phyloP scores from a whole-genome alignment of 2,888 invertebrate genomes.

The Lottia gigantea region DNA sequence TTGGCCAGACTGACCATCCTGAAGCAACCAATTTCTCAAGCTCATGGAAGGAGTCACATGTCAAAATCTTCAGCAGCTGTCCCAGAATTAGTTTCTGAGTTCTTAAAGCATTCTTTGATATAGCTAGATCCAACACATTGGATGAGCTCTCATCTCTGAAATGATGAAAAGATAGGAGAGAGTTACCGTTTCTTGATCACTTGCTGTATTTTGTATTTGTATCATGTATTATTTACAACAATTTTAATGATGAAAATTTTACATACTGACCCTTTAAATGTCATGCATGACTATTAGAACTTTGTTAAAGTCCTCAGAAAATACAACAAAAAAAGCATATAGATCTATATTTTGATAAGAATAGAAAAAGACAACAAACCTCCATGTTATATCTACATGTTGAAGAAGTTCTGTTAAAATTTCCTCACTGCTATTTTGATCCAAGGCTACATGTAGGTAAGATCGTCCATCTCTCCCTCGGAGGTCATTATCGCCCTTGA shows the following conservation, averaged over 20 bases:
- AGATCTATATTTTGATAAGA: too few relatives aligned
- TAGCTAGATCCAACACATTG: slow-evolving; percentile 17
- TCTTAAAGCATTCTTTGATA: neutral
- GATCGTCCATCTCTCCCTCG: slow-evolving; percentile 21
- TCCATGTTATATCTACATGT: slow-evolving; percentile 19
- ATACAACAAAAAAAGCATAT: too few relatives aligned
- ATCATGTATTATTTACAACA: too few relatives aligned
- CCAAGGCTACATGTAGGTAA: slow-evolving; percentile 19
- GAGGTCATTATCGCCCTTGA: neutral
- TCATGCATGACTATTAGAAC: too few relatives aligned
- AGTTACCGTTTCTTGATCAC: too few relatives aligned
- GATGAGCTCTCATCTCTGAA: slow-evolving; percentile 12
- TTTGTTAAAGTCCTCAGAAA: too few relatives aligned
- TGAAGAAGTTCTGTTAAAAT: slow-evolving; percentile 14
- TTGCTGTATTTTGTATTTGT: too few relatives aligned
- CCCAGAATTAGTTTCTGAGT: slow-evolving; percentile 10
- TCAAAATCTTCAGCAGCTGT: neutral
- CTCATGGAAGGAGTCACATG: neutral
- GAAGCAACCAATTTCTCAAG: neutral
- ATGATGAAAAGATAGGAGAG: neutral
- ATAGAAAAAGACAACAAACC: neutral
- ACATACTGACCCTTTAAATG: too few relatives aligned
- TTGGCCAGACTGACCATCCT: neutral
- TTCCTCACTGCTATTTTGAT: slow-evolving; percentile 10
- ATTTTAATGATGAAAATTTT: too few relatives aligned